These are phyloP conservation scores for Anseranas semipalmata DNA, from an alignment of 2,113 vertebrate species.

Conservation along the genomic window DNA sequence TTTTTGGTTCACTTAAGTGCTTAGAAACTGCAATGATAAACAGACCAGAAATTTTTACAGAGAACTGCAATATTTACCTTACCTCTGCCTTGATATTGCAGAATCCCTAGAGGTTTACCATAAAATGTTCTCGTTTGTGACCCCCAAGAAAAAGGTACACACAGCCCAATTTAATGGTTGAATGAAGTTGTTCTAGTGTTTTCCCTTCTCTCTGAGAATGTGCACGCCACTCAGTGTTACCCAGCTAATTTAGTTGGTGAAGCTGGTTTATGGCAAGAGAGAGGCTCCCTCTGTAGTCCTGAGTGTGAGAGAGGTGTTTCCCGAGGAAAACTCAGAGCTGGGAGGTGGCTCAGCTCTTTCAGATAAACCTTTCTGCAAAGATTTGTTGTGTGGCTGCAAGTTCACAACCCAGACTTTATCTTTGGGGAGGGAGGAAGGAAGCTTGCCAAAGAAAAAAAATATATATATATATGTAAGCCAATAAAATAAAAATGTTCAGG, in stretches of 20 bases:
- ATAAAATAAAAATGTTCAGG: neutral
- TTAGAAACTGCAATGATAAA: neutral
- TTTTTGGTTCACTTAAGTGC: neutral
- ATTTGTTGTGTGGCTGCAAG: neutral
- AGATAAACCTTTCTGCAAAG: neutral
- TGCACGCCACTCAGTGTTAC: neutral
- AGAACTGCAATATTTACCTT: neutral
- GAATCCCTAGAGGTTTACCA: neutral
- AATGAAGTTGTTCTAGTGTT: neutral
- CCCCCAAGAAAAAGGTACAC: neutral
- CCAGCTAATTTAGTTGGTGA: neutral
- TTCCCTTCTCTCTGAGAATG: neutral
- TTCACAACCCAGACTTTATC: neutral
- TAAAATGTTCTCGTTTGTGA: neutral
- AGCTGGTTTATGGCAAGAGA: neutral
- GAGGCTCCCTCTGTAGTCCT: neutral
- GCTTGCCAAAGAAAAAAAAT: neutral
- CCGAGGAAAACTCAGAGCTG: neutral
- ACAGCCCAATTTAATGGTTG: neutral
- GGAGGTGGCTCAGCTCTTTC: neutral
- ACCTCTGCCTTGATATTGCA: neutral
- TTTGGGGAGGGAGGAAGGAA: neutral
- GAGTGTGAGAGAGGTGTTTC: neutral
- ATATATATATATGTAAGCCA: neutral
- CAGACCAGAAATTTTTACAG: conserved; percentile 5